A percentile compares a stretch with the other conserved stretches of the same genome.
Evolutionary conservation across 2,888 invertebrate species (phyloP).

Genomic region (Cristatella mucedo): DNA sequence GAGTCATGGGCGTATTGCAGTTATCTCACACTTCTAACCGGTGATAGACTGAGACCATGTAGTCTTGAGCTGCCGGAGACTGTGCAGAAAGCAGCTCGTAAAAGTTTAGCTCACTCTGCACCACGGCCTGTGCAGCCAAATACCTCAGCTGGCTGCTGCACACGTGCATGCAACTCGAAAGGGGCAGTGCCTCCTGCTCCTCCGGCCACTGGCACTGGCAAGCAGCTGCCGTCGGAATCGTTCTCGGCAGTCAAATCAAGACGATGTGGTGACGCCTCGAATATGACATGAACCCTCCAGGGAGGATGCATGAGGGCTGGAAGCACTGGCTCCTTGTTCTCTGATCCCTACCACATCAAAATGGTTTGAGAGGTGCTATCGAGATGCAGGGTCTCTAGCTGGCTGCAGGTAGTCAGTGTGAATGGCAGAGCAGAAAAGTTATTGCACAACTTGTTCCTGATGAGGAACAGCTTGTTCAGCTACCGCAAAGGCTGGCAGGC

Average conservation of each 20-base stretch:
- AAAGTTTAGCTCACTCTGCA: constrained; percentile 37
- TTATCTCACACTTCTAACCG: constrained; percentile 38
- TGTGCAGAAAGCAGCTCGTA: constrained; percentile 29
- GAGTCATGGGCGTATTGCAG: constrained; percentile 24
- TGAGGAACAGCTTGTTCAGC: constrained; percentile 37
- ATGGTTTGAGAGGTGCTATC: constrained; percentile 42
- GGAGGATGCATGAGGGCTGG: no score
- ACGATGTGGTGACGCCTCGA: no score
- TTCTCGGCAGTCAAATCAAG: no score
- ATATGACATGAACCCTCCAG: no score
- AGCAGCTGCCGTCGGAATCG: no score
- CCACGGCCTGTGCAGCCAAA: constrained; percentile 35
- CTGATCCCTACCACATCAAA: constrained; percentile 39
- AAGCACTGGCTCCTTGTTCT: background rate
- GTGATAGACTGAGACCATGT: constrained; percentile 36
- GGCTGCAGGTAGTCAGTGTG: constrained; percentile 37
- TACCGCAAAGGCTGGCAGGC: constrained; percentile 36
- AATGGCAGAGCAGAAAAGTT: constrained; percentile 40
- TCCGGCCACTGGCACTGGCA: no score
- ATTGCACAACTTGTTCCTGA: constrained; percentile 40
- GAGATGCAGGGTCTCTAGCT: constrained; percentile 34
- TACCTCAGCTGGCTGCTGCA: no score
- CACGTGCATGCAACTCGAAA: no score
- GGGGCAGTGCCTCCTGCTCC: no score
- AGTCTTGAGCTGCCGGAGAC: constrained; percentile 36